These are phyloP conservation scores for Callipepla californica DNA, from an alignment of 2,113 vertebrate species.

Conservation along the genomic window DNA sequence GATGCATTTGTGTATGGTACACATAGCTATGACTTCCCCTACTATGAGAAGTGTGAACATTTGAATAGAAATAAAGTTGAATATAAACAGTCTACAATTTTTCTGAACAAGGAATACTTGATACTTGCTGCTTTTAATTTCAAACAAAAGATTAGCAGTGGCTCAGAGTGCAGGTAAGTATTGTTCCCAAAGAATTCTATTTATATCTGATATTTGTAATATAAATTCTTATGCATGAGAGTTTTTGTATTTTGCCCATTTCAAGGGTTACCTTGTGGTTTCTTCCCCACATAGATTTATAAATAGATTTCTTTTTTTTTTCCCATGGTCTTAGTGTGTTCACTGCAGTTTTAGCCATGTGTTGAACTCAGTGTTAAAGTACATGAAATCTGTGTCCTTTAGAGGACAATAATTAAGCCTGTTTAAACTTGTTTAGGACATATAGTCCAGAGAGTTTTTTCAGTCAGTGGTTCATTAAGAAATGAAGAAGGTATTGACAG, in stretches of 20 bases:
- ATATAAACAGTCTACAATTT: background rate
- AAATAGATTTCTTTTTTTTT: background rate
- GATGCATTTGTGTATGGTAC: background rate
- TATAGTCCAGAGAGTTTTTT: background rate
- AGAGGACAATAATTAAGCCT: background rate
- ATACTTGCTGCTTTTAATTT: background rate
- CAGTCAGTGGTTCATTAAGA: background rate
- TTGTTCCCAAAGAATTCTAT: background rate
- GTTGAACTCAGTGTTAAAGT: background rate
- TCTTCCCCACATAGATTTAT: background rate
- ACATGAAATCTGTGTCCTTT: background rate
- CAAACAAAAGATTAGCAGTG: background rate
- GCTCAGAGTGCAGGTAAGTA: background rate
- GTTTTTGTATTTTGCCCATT: background rate
- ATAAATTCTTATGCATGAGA: background rate
- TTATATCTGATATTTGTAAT: background rate
- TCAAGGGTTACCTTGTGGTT: background rate
- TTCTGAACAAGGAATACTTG: background rate
- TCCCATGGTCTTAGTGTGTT: too few species aligned
- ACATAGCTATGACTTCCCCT: fast-evolving
- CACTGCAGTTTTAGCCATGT: background rate
- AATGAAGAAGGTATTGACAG: background rate
- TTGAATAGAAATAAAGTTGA: background rate
- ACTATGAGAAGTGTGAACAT: background rate
- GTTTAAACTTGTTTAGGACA: background rate